A percentile compares a stretch with the other conserved stretches of the same genome.
Conservation (phyloP, 2,888 invertebrate species). For the Danaus chrysippus region DNA sequence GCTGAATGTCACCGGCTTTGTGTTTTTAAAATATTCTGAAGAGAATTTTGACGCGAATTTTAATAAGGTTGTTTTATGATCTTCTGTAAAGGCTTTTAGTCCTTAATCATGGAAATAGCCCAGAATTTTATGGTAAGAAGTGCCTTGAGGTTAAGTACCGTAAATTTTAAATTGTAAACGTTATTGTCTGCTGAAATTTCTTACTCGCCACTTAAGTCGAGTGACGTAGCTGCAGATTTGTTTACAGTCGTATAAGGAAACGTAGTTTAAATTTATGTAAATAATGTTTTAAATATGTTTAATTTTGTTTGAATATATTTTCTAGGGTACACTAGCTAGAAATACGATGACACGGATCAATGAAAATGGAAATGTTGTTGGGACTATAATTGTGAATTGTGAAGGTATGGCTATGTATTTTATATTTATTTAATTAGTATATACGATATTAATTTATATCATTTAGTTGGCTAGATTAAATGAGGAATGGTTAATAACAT, state of each 20-base stretch:
- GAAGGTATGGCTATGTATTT: constrained; percentile 48
- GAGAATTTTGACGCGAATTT: constrained; percentile 22
- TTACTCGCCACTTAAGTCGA: constrained; percentile 28
- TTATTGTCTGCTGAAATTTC: constrained; percentile 23
- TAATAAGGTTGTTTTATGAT: constrained; percentile 27
- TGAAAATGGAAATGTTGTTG: constrained; percentile 69
- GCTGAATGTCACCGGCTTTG: background rate
- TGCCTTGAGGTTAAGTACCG: constrained; percentile 27
- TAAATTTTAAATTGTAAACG: constrained; percentile 31
- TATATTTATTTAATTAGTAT: no score
- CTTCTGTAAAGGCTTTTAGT: constrained; percentile 28
- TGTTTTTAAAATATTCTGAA: constrained; percentile 4
- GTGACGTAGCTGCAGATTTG: constrained; percentile 3
- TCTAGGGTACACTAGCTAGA: constrained; percentile 66
- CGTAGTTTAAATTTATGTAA: background rate
- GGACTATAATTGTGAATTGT: constrained; percentile 69
- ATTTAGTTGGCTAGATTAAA: no score
- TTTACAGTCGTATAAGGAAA: background rate
- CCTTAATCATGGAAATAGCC: constrained; percentile 61
- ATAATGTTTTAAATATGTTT: background rate
- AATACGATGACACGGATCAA: constrained; percentile 63
- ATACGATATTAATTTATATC: no score
- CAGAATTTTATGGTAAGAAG: constrained; percentile 62
- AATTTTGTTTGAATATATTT: constrained; percentile 19
- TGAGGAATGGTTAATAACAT: no score